Conservation (phyloP, 2,113 vertebrate species). For the Odocoileus virginianus region DNA sequence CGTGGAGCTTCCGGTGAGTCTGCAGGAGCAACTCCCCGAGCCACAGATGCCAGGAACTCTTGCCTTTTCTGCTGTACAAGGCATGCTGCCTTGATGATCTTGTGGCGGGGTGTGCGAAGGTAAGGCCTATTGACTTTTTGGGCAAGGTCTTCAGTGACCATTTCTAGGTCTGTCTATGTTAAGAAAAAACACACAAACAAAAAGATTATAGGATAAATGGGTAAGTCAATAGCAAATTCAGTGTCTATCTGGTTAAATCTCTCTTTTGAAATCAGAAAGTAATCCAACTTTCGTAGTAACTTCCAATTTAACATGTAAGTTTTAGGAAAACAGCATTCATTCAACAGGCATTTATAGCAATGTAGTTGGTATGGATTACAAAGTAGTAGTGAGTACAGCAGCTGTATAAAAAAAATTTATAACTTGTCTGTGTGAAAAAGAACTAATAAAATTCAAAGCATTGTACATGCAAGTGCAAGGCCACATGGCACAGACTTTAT, state of each 20-base stretch:
- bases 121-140: slow-evolving; percentile 99
- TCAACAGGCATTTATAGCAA: background rate
- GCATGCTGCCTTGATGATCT: slow-evolving; percentile 96
- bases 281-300: slow-evolving; percentile 16
- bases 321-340: background rate
- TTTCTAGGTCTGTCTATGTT: slow-evolving; percentile 95
- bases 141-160: slow-evolving; percentile 98
- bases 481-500: background rate
- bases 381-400: background rate
- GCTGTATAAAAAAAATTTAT: background rate
- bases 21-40: slow-evolving; percentile 95
- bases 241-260: background rate
- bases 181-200: background rate
- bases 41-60: slow-evolving; percentile 97
- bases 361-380: background rate
- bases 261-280: slow-evolving; percentile 22
- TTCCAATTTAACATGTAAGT: background rate
- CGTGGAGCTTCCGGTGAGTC: slow-evolving; percentile 95
- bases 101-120: slow-evolving; percentile 96
- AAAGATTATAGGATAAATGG: background rate
- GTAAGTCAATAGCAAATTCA: background rate
- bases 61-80: slow-evolving; percentile 97
- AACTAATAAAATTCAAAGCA: background rate
- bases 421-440: background rate
- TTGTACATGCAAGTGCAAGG: background rate